Base-by-base conservation (phyloP, 2,888 invertebrate genomes). In the Prosapia bicincta region DNA sequence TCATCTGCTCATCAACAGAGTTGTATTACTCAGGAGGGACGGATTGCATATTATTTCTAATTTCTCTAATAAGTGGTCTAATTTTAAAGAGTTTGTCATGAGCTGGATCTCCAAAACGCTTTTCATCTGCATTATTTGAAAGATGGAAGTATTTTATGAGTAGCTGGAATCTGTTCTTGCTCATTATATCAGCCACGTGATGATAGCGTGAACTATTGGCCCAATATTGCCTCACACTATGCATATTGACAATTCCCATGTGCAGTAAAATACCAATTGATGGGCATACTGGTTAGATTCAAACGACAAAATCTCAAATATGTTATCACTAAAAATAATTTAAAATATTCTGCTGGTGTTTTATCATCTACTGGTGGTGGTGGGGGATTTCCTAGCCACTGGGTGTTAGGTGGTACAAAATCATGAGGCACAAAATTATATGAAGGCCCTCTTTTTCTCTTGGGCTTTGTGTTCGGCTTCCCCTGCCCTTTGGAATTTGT, bases 1-100 rank as follows among this genome's bases (percentile, higher is more conserved):
- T 81, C 77, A 82, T 81, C 70, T 82, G 81, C 66, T 82, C 82
- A 67, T 82, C 81, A 28, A 81, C 79, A 7, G 80, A 81, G 74
- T 81, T 77, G 68, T 80, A 78, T 72, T 81, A 80, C 15, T 80
- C 81, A 6, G 79, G 78, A 24, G 80, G 78, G 66, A 82, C 66
- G 28, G 25, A 66, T 20, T 76, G 68, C 65, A 76, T 76, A 72
- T 78, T 78, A 65, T 66, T 72, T 72, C 71, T 68, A 20, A 80
- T 43, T 24, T 30, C 26, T 43, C 78, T 71, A 65, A 81, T 26
- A 25, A 81, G 38, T 24, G 80, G 79, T 38, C 80, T 66, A 66
- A 80, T 75, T 79, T 80, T 78, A 76, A 74, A 71, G 32, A 79
- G 69, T 78, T 80, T 68, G 79, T 81, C 69, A 79, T 32, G 26